Conservation (phyloP, 2,797 vertebrate species). For the Tamandua tetradactyla region DNA sequence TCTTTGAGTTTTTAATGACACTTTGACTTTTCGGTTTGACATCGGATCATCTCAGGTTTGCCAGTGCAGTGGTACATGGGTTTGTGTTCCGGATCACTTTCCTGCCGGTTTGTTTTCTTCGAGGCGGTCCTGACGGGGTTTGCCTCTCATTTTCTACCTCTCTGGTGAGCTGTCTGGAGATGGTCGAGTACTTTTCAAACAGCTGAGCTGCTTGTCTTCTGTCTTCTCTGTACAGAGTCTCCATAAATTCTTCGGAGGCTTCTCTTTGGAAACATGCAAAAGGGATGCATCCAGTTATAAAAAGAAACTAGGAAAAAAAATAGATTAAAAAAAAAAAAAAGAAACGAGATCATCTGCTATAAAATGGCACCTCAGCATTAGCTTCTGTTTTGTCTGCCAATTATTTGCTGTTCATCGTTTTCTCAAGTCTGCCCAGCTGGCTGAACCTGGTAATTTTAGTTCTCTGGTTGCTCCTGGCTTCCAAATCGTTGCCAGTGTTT, state of each 20-base stretch:
- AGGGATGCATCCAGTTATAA: constrained; percentile 14
- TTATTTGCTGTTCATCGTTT: constrained; percentile 61
- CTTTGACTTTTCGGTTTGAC: background rate
- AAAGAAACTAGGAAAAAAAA: constrained; percentile 48
- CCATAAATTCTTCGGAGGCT: constrained; percentile 47
- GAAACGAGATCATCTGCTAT: constrained; percentile 34
- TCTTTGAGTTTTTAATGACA: background rate
- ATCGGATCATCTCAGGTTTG: background rate
- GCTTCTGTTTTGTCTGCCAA: constrained; percentile 53
- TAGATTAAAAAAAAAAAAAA: background rate
- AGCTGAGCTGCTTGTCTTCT: constrained; percentile 41
- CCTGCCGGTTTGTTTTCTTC: constrained; percentile 11
- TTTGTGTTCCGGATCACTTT: background rate
- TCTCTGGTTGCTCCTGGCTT: constrained; percentile 45
- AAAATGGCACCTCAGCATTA: constrained; percentile 30
- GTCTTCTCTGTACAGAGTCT: constrained; percentile 47
- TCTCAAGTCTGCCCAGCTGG: constrained; percentile 54
- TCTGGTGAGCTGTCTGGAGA: constrained; percentile 42
- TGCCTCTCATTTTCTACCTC: background rate
- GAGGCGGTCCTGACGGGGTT: background rate
- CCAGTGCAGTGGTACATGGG: background rate
- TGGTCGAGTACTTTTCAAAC: constrained; percentile 21
- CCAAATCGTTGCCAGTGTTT: background rate
- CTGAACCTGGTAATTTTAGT: constrained; percentile 64
- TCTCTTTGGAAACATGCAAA: constrained; percentile 16